A percentile compares a stretch with the other conserved stretches of the same genome.
Conservation (phyloP, 2,888 invertebrate genomes). For the Limnephilus rhombicus region DNA sequence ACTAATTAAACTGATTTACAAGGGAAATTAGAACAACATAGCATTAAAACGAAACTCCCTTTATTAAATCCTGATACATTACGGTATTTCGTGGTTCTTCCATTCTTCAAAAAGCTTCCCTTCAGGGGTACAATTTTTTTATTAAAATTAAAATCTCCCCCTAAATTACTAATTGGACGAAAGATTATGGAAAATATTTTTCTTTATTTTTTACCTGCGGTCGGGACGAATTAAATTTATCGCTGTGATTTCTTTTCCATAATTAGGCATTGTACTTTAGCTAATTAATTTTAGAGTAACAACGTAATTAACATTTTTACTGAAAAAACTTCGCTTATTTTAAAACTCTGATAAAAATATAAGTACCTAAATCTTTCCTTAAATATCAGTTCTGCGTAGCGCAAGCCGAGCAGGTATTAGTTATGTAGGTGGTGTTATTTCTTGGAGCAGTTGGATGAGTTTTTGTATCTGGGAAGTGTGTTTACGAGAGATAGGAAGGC, state of each 20-base stretch:
- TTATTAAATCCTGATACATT: not conserved
- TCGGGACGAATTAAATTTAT: not conserved
- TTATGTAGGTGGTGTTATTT: too few species aligned
- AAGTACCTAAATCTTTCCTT: not conserved
- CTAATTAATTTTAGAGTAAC: not conserved
- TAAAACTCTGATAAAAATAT: not conserved
- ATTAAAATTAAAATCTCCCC: not conserved
- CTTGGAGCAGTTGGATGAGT: too few species aligned
- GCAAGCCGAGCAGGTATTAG: too few species aligned
- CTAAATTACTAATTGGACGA: not conserved
- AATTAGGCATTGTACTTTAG: not conserved
- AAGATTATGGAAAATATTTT: not conserved
- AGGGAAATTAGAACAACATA: not conserved
- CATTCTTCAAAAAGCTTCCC: not conserved
- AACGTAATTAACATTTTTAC: not conserved
- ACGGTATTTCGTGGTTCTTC: not conserved
- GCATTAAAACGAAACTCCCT: not conserved
- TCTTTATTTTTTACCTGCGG: not conserved
- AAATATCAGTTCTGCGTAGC: too few species aligned
- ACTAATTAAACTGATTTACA: not conserved
- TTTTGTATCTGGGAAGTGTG: too few species aligned
- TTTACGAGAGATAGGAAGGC: too few species aligned
- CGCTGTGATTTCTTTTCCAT: not conserved
- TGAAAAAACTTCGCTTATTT: not conserved
- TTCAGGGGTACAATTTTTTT: not conserved